Conservation (phyloP, 1,140 invertebrate species). For the Drosophila santomea region DNA sequence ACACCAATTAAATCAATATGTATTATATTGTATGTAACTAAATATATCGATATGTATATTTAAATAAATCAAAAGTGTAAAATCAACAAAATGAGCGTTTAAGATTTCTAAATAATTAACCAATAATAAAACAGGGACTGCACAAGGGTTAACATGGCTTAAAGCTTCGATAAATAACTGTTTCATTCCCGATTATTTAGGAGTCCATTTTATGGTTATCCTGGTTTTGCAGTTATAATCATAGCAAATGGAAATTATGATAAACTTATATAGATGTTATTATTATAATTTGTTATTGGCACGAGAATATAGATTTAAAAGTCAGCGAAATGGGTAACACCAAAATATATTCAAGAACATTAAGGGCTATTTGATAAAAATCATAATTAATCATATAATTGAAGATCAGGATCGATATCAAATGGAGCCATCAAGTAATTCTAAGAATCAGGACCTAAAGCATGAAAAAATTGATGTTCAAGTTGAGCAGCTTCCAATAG, state of each 20-base stretch:
- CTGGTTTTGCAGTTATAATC: background rate
- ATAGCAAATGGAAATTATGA: background rate
- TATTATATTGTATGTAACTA: slow-evolving; percentile 72
- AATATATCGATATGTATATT: slow-evolving; percentile 49
- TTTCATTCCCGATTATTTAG: background rate
- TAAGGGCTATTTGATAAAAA: background rate
- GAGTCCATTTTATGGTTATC: background rate
- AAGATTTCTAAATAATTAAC: background rate
- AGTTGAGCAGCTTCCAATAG: too few species aligned
- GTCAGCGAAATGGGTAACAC: too few species aligned
- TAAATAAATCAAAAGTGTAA: slow-evolving; percentile 47
- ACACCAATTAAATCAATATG: slow-evolving; percentile 71
- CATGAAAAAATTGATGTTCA: too few species aligned
- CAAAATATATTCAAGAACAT: background rate
- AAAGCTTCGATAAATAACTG: slow-evolving; percentile 2
- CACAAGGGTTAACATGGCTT: background rate
- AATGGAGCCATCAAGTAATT: background rate
- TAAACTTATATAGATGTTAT: background rate
- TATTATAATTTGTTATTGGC: background rate
- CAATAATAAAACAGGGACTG: too few species aligned
- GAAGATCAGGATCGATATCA: background rate
- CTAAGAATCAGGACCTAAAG: background rate
- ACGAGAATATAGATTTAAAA: too few species aligned
- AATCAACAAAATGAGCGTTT: background rate
- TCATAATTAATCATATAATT: background rate